Evolutionary conservation across 1,140 invertebrate genomes (phyloP).

Genomic region (Meloidogyne chitwoodi): DNA sequence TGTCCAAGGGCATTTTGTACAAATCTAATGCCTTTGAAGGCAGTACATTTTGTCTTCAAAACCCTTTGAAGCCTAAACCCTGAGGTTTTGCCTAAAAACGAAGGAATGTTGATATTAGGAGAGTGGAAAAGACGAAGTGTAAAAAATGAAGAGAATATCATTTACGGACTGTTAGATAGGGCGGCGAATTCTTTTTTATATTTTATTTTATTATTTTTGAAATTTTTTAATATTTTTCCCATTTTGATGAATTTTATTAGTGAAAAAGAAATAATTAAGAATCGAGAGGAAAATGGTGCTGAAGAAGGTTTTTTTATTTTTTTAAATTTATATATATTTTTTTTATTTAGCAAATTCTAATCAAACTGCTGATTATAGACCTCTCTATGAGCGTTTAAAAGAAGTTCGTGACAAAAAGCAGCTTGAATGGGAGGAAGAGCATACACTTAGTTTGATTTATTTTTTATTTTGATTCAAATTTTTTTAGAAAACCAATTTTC

Average conservation of each 20-base stretch:
- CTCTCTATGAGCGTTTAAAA: constrained; percentile 80
- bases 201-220: background rate
- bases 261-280: constrained; percentile 34
- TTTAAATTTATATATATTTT: constrained; percentile 2
- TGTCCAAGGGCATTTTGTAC: too few species aligned
- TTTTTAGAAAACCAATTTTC: constrained; percentile 19
- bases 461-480: background rate
- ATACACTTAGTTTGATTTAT: constrained; percentile 75
- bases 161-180: too few species aligned
- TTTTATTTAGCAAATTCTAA: constrained; percentile 70
- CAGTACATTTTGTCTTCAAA: too few species aligned
- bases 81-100: too few species aligned
- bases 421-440: constrained; percentile 86
- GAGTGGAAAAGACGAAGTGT: too few species aligned
- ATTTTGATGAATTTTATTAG: constrained; percentile 43
- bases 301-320: constrained; percentile 1
- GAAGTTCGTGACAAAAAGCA: constrained; percentile 85
- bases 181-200: too few species aligned
- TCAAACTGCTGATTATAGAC: constrained; percentile 69
- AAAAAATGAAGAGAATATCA: too few species aligned
- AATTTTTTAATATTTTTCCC: background rate
- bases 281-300: constrained; percentile 11
- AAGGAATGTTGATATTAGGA: too few species aligned
- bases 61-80: too few species aligned
- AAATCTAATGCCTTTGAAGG: too few species aligned